These are phyloP conservation scores for Antitype chi DNA, from an alignment of 2,888 invertebrate species.

Conservation along the genomic window DNA sequence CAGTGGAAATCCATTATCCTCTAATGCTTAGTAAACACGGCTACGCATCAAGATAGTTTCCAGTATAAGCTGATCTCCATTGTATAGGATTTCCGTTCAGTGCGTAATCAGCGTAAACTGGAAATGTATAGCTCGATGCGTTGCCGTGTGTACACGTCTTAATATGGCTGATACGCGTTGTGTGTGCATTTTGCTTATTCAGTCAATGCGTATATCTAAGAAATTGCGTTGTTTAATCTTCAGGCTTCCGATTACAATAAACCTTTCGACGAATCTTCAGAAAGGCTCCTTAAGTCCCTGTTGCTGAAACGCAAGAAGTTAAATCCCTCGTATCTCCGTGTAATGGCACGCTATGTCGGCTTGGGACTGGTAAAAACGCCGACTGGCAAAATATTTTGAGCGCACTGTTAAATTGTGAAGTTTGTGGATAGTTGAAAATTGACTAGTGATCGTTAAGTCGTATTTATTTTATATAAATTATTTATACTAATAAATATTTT, in stretches of 20 bases:
- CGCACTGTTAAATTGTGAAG: constrained; percentile 13
- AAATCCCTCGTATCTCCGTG: constrained; percentile 85
- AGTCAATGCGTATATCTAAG: neutral
- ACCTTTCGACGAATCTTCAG: constrained; percentile 82
- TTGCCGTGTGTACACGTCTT: neutral
- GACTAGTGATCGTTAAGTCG: constrained; percentile 19
- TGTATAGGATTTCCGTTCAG: too few relatives aligned
- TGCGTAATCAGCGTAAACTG: too few relatives aligned
- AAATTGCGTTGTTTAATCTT: constrained; percentile 42
- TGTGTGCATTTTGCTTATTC: neutral
- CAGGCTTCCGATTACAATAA: constrained; percentile 86
- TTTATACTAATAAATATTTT: constrained; percentile 43
- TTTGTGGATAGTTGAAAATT: constrained; percentile 31
- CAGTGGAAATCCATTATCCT: neutral
- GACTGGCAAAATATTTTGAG: constrained; percentile 53
- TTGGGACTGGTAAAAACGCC: constrained; percentile 81
- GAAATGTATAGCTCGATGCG: too few relatives aligned
- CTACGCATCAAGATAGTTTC: too few relatives aligned
- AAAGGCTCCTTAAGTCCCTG: constrained; percentile 79
- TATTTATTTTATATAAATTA: constrained; percentile 51
- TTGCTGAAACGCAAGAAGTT: constrained; percentile 83
- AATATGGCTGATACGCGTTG: neutral
- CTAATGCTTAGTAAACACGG: neutral
- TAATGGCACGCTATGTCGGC: constrained; percentile 88
- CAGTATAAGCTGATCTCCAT: too few relatives aligned